phyloP scores from a whole-genome alignment of 2,113 vertebrate genomes.

The Neotragus moschatus region DNA sequence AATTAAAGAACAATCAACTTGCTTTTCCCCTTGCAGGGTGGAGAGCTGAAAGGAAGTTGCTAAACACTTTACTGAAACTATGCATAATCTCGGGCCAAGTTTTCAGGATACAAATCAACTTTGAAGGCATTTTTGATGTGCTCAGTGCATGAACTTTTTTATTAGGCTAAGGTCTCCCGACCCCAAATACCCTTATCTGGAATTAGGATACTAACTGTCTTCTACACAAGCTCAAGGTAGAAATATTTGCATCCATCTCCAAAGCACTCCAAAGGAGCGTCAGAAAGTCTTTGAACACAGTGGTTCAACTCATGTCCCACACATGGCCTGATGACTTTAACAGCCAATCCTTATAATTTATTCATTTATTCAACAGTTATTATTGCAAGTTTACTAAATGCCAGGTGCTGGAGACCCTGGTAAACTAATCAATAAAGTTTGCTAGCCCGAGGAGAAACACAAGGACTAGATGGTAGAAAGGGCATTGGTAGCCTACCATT shows the following conservation, averaged over 20 bases:
- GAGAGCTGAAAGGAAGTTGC: not conserved
- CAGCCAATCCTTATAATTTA: not conserved
- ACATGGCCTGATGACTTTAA: not conserved
- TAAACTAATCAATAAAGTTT: not conserved
- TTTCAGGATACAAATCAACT: not conserved
- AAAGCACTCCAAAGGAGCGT: not conserved
- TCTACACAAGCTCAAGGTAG: not conserved
- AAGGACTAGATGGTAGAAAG: not conserved
- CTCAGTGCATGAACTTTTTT: accelerated
- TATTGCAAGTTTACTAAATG: not conserved
- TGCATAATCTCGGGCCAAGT: not conserved
- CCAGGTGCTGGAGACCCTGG: not conserved
- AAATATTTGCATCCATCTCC: not conserved
- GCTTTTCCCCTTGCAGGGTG: not conserved
- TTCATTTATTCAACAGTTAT: not conserved
- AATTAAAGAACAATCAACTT: not conserved
- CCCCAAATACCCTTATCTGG: not conserved
- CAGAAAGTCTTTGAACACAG: not conserved
- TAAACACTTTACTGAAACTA: not conserved
- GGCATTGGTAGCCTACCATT: too few species aligned
- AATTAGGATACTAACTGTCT: not conserved
- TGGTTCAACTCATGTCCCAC: not conserved
- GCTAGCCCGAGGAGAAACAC: not conserved
- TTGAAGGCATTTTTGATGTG: not conserved
- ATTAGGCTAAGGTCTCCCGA: not conserved